Evolutionary conservation across 2,113 vertebrate genomes (phyloP).

Genomic region (Zapus hudsonius): DNA sequence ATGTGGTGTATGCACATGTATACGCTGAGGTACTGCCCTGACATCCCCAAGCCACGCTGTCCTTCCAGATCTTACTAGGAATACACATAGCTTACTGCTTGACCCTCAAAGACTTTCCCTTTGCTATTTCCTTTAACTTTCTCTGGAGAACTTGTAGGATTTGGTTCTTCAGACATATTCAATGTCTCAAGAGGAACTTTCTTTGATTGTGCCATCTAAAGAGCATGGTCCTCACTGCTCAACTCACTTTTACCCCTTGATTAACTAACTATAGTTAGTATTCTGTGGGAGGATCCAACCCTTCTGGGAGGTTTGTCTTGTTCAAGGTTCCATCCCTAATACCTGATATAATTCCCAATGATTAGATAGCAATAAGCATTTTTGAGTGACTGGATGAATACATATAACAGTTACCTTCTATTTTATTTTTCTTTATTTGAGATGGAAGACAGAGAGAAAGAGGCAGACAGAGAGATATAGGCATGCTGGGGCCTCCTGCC

Average conservation of each 20-base stretch:
- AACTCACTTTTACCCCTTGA: conserved; percentile 1
- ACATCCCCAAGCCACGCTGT: neutral
- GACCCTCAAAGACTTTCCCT: neutral
- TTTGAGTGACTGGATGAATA: conserved; percentile 38
- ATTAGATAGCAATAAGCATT: conserved; percentile 44
- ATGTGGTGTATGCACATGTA: too few species aligned
- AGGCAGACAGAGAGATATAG: too few species aligned
- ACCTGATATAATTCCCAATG: neutral
- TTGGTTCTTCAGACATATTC: neutral
- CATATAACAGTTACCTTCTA: neutral
- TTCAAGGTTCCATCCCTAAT: neutral
- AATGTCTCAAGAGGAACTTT: neutral
- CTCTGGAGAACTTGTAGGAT: too few species aligned
- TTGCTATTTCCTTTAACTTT: neutral
- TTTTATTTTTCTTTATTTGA: too few species aligned
- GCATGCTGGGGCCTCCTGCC: too few species aligned
- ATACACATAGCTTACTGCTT: neutral
- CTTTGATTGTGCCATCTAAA: neutral
- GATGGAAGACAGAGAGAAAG: too few species aligned
- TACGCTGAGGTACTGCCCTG: neutral
- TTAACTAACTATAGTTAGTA: neutral
- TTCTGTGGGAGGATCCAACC: neutral
- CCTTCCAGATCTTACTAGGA: neutral
- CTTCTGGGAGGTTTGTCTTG: conserved; percentile 20
- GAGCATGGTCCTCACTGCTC: neutral